Conservation (phyloP, 2,113 vertebrate genomes). For the Misgurnus mizolepis region DNA sequence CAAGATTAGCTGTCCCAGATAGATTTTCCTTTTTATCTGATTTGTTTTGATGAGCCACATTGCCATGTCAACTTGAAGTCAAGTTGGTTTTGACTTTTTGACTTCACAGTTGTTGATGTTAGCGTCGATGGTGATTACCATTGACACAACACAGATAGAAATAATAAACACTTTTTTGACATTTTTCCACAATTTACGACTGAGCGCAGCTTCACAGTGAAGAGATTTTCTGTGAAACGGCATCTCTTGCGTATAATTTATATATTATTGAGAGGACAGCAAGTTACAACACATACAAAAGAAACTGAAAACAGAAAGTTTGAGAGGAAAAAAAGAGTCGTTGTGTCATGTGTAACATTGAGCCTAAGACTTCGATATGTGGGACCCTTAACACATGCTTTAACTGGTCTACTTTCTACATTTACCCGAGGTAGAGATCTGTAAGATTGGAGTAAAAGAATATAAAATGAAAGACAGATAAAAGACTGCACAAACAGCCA, state of each 20-base stretch:
- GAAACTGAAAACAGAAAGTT: conserved; percentile 31
- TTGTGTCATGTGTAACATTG: conserved; percentile 51
- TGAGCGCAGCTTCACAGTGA: conserved; percentile 64
- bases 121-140: conserved; percentile 40
- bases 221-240: conserved; percentile 65
- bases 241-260: conserved; percentile 55
- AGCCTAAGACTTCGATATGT: neutral
- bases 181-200: conserved; percentile 11
- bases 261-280: conserved; percentile 57
- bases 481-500: conserved; percentile 65
- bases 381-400: conserved; percentile 34
- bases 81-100: conserved; percentile 37
- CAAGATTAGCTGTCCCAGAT: conserved; percentile 50
- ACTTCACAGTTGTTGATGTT: conserved; percentile 51
- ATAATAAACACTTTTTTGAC: neutral
- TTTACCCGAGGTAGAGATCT: conserved; percentile 52
- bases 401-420: conserved; percentile 14
- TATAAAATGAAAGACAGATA: conserved; percentile 63
- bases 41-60: conserved; percentile 50
- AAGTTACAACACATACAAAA: conserved; percentile 51
- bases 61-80: conserved; percentile 55
- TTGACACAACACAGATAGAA: conserved; percentile 41
- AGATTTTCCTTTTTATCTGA: conserved; percentile 64
- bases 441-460: conserved; percentile 58
- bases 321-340: conserved; percentile 33